These are phyloP conservation scores for Thereva nobilitata DNA, from an alignment of 2,888 invertebrate genomes.

Conservation along the genomic window DNA sequence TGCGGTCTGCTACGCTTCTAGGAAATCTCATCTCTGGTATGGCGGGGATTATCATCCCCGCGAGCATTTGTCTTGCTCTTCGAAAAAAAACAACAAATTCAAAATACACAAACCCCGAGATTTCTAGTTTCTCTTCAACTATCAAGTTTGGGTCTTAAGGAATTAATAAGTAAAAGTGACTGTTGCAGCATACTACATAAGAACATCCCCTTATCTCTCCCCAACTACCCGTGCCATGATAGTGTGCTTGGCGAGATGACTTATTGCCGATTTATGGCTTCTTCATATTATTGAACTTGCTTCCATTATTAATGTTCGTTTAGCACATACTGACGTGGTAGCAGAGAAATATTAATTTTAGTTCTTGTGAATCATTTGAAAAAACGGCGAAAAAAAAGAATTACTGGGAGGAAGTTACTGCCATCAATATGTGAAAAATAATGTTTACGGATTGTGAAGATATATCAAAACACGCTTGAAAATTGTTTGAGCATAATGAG, in stretches of 20 bases:
- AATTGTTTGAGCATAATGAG: too few species aligned
- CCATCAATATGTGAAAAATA: too few species aligned
- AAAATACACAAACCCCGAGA: not conserved
- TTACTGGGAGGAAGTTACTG: too few species aligned
- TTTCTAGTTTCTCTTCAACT: constrained; percentile 17
- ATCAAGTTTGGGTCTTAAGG: constrained; percentile 12
- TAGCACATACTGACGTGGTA: constrained; percentile 20
- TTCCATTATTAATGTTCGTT: constrained; percentile 26
- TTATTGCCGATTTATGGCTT: constrained; percentile 26
- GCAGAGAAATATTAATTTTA: constrained; percentile 23
- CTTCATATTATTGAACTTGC: constrained; percentile 24
- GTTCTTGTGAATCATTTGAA: too few species aligned
- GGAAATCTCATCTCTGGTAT: constrained; percentile 14
- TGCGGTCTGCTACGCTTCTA: constrained; percentile 19
- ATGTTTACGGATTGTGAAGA: too few species aligned
- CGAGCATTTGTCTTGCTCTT: constrained; percentile 26
- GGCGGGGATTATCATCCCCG: not conserved
- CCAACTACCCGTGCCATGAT: too few species aligned
- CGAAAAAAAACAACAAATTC: too few species aligned
- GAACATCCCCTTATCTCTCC: too few species aligned
- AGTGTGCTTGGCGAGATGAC: constrained; percentile 11
- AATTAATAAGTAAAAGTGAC: constrained; percentile 13
- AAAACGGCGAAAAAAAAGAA: too few species aligned
- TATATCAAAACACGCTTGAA: too few species aligned
- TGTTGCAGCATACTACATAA: too few species aligned